Evolutionary conservation across 2,797 vertebrate genomes (phyloP), one percentile per base, ranked within the genome.

Genomic region (Platyrinchus mystaceus): DNA sequence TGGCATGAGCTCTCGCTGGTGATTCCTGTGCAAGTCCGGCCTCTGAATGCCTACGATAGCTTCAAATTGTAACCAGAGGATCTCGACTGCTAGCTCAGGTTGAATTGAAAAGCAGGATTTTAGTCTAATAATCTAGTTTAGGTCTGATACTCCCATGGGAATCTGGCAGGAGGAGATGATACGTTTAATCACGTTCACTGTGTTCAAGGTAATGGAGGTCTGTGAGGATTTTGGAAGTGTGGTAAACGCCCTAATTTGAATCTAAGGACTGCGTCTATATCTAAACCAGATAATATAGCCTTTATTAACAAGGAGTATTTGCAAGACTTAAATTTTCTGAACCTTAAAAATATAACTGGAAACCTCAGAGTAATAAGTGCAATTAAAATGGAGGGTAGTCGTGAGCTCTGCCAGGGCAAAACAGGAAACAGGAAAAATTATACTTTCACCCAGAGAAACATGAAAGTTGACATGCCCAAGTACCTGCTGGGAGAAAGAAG

Each of bases 111-210:
- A 92, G 60, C 46, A 64, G 46, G 52, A 43, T 1, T 95, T 94
- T 77, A 74, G 64, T 60, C 37, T 69, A 92, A 95, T 93, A 89
- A 90, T 92, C 93, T 86, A 88, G 73, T 95, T 96, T 82, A 94
- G 89, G 90, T 84, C 34, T 87, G 90, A 94, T 93, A 90, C 74
- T 95, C 85, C 77, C 77, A 50, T 49, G 30, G 83, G 83, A 93
- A 75, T 93, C 87, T 87, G 83, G 56, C 0, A 1, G 90, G 52
- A 90, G n/a, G 68, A 94, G 60, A 64, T 50, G 74, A 79, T 90
- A 89, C 64, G 94, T 95, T 66, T 58, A 74, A 94, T 84, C 78
- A 50, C 7, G 1, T 70, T 93, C 76, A 6, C 63, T 53, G 60
- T 70, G 62, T 87, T 82, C n/a, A 47, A 53, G 67, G 74, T 44